Conservation (phyloP, 2,888 invertebrate genomes). For the Himalopsyche japonica region DNA sequence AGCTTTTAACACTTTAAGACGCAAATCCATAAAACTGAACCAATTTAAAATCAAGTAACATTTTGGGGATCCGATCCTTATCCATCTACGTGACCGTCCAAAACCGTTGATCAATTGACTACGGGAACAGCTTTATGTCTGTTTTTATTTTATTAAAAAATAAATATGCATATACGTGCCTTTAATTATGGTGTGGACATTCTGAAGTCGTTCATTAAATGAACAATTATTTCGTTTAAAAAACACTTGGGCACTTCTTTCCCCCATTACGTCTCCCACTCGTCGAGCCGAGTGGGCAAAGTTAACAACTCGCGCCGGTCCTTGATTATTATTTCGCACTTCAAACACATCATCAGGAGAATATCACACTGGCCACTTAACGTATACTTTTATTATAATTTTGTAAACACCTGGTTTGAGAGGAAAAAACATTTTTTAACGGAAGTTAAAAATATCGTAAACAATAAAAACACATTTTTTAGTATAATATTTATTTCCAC, state of each 20-base stretch:
- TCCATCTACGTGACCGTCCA: no score
- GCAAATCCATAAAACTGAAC: no score
- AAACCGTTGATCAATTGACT: no score
- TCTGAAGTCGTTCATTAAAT: slow-evolving; percentile 36
- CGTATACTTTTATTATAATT: not conserved
- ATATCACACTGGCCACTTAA: not conserved
- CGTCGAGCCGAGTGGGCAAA: not conserved
- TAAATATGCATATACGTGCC: not conserved
- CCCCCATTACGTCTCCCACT: slow-evolving; percentile 12
- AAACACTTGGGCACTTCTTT: slow-evolving; percentile 25
- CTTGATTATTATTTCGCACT: slow-evolving; percentile 39
- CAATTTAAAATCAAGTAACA: no score
- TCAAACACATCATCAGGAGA: slow-evolving; percentile 9
- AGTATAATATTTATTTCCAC: no score
- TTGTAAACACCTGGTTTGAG: not conserved
- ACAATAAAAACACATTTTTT: no score
- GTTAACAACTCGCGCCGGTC: slow-evolving; percentile 1
- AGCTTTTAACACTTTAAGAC: no score
- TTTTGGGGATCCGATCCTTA: no score
- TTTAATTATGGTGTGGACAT: not conserved
- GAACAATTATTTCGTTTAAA: slow-evolving; percentile 40
- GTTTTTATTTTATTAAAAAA: no score
- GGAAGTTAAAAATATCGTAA: no score
- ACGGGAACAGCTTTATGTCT: no score
- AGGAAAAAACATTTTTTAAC: no score